Conservation (phyloP, 2,113 vertebrate species). For the Platichthys flesus region DNA sequence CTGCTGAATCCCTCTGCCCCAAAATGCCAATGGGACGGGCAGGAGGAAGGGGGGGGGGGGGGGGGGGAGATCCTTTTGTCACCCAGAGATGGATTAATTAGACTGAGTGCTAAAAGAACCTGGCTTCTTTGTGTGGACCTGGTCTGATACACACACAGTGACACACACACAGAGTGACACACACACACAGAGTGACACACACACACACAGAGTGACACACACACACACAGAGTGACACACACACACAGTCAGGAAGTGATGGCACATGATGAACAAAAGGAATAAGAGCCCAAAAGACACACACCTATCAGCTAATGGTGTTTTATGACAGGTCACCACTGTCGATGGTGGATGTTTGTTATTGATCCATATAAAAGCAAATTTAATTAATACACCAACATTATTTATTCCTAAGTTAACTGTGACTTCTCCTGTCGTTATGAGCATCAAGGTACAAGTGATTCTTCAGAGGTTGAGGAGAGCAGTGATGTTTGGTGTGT, state of each 20-base stretch:
- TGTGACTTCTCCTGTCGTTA: background rate
- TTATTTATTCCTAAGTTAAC: background rate
- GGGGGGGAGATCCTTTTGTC: constrained; percentile 60
- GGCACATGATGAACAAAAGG: constrained; percentile 26
- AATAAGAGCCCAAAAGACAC: constrained; percentile 12
- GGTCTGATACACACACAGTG: constrained; percentile 16
- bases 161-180: constrained; percentile 37
- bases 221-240: constrained; percentile 19
- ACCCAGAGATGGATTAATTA: constrained; percentile 78
- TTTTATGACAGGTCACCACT: constrained; percentile 55
- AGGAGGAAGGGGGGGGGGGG: constrained; percentile 35
- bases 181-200: constrained; percentile 11
- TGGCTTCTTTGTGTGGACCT: constrained; percentile 54
- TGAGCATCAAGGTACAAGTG: background rate
- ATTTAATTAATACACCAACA: background rate
- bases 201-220: constrained; percentile 36
- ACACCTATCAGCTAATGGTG: constrained; percentile 59
- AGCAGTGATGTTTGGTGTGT: constrained; percentile 15
- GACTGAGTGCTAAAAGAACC: constrained; percentile 67
- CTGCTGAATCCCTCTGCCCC: constrained; percentile 73
- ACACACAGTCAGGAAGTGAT: constrained; percentile 28
- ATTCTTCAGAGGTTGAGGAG: background rate
- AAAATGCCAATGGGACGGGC: constrained; percentile 78
- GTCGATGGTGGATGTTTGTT: background rate
- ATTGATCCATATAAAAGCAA: constrained; percentile 19